Evolutionary conservation across 2,888 invertebrate species (phyloP), one percentile per base, ranked within the genome.

Genomic region (Phyto melanocephala): DNA sequence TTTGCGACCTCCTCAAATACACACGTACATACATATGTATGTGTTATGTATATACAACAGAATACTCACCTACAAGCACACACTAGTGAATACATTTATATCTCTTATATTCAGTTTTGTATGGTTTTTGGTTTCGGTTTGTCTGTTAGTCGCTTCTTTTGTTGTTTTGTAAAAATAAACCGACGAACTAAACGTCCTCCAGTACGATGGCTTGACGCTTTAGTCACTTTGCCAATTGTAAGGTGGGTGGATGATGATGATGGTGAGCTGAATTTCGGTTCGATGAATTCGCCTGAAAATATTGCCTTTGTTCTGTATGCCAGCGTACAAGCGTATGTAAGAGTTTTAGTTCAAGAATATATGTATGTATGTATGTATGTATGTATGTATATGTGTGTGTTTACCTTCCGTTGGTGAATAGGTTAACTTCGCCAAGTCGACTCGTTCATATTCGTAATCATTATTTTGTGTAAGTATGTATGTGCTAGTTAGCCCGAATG

Each of bases 361-460:
- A 28, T 28, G 28, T 28, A 28, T 6, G 3, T 77, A 22, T 74
- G 10, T 80, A 45, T 33, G 42, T 37, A 40, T 52, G 22, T 35
- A 50, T 76, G n/a, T 28, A 28, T 65, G 40, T 52, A 33, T 56
- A 35, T 22, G 37, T 54, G 56, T 47, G 60, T 65, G 22, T 82
- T 82, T 82, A 82, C 79, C 79, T 82, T 82, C 75, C 71, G 71
- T 75, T 82, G 79, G 79, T 76, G 82, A 82, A 82, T 82, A 82
- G 82, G 82, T 82, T 82, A 79, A 82, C 79, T 82, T 74, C 67
- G 67, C 82, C 82, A 82, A 79, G 79, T 72, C 81, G 60, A 74
- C 56, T 74, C 74, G 63, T 62, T 81, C 63, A 40, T 78, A 74
- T 72, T 68, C 65, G 65, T 78, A 52, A 67, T 63, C 50, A 75